A percentile compares a stretch with the other conserved stretches of the same genome.
Evolutionary conservation across 35 echinoderm and acorn worm species (phyloP).

Genomic region (Apostichopus californicus): DNA sequence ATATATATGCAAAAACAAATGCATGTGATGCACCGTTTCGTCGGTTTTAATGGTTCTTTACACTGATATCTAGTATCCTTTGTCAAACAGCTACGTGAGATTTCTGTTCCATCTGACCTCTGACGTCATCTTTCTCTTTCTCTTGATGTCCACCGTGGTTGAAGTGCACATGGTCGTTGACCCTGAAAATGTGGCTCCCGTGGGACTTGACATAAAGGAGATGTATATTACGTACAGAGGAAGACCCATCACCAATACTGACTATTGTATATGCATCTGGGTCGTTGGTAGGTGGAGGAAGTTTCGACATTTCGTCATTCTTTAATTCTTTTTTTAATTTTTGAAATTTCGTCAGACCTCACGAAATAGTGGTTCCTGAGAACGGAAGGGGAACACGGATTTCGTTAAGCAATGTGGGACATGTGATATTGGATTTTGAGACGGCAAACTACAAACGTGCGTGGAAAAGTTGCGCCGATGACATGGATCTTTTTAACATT

Average conservation of each 20-base stretch:
- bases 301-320: background rate
- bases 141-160: slow-evolving; percentile 6
- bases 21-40: no score
- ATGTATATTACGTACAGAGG: background rate
- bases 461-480: no score
- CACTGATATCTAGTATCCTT: background rate
- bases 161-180: background rate
- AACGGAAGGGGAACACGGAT: no score
- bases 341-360: no score
- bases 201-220: background rate
- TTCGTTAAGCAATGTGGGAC: no score
- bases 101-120: slow-evolving; percentile 39
- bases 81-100: background rate
- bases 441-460: no score
- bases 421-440: no score
- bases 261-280: background rate
- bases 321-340: background rate
- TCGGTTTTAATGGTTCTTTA: no score
- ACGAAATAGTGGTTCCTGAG: no score
- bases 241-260: background rate
- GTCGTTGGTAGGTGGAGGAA: background rate
- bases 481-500: no score
- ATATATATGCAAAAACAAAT: no score
- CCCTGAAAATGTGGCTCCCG: no score
- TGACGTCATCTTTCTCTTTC: slow-evolving; percentile 42